phyloP scores from a whole-genome alignment of 2,113 vertebrate species.

The Melozone crissalis region DNA sequence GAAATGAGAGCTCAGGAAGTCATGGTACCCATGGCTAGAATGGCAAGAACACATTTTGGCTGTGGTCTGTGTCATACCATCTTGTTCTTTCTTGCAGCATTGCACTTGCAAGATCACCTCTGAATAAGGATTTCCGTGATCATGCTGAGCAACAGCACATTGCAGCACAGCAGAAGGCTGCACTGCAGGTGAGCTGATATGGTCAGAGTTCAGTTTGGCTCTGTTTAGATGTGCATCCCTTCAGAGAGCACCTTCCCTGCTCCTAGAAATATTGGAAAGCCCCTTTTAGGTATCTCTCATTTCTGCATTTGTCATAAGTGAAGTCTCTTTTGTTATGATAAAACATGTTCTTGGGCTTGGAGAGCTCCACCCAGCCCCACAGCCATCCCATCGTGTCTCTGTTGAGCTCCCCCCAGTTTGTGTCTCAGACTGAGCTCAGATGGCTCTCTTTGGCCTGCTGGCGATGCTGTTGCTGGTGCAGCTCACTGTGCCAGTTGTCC shows the following conservation, averaged over 20 bases:
- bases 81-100: conserved; percentile 75
- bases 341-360: neutral
- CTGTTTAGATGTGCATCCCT: neutral
- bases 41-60: neutral
- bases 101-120: conserved; percentile 81
- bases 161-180: conserved; percentile 95
- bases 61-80: neutral
- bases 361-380: neutral
- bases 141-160: conserved; percentile 97
- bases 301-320: neutral
- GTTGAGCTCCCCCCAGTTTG: neutral
- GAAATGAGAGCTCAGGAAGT: neutral
- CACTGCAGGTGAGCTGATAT: conserved; percentile 83
- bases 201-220: neutral
- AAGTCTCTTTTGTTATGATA: neutral
- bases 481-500: neutral
- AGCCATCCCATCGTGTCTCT: neutral
- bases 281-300: neutral
- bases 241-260: neutral
- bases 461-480: neutral
- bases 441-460: neutral
- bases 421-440: neutral
- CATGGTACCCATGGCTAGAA: neutral
- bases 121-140: conserved; percentile 91
- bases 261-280: neutral